Base-by-base conservation (phyloP, 2,888 invertebrate species). In the Brachylomia viminalis region DNA sequence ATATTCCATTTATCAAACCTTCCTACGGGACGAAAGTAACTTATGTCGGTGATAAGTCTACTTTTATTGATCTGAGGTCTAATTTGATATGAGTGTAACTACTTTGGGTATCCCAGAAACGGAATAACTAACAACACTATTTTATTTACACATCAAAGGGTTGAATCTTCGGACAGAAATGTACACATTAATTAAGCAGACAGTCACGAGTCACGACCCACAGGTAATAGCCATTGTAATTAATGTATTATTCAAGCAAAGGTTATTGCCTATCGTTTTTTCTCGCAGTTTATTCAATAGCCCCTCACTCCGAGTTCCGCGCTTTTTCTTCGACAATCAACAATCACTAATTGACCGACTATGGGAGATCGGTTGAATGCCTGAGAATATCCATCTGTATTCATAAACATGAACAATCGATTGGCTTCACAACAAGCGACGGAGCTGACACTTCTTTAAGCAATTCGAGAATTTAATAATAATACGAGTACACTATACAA, bases 271-370 rank as follows among this genome's bases (percentile, higher is more conserved):
- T 66, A 27, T 52, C n/a, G 49, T 64, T 86, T 83, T 85, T 85
- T 62, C 70, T 61, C 33, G 52, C 11, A 54, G 47, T 75, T 71
- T 52, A 69, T 68, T 82, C 56, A 84, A 83, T 85, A 45, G 74
- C 49, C 56, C 52, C 56, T 7, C 10, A 6, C 11, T 8, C 49
- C 8, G 59, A 68, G 76, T 78, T 80, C 83, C 67, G 77, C 27
- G 7, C 11, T 67, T 87, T 86, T 86, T 86, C 77, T 68, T 42
- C 68, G 59, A 66, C 66, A 86, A 72, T 70, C 49, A 80, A 84
- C 86, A 87, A 87, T 86, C 86, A 81, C 71, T 87, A 73, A 80
- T 85, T 81, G 72, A 80, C 61, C 72, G 69, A 72, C 77, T 78
- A 84, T 81, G 88, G 74, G 80, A 87, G 79, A 62, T 74, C 62